phyloP scores from a whole-genome alignment of 1,140 invertebrate species.

The Tetranychus urticae region DNA sequence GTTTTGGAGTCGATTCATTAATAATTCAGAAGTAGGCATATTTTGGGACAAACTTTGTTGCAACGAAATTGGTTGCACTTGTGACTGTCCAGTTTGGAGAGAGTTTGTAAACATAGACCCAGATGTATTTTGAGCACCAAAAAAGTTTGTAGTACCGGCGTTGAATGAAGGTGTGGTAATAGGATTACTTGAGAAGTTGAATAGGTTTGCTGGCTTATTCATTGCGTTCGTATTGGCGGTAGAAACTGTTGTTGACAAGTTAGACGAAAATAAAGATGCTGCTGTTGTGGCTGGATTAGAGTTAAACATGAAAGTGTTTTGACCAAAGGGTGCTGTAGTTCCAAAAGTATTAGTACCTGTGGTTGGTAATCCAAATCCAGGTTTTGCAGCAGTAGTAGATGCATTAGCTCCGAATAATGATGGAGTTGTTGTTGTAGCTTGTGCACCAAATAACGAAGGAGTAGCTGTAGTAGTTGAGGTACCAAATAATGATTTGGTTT shows the following conservation, averaged over 20 bases:
- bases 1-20: constrained; percentile 5
- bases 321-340: not conserved
- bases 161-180: too few species aligned
- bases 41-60: not conserved
- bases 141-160: not conserved
- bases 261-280: not conserved
- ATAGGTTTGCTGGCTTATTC: not conserved
- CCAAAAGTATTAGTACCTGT: too few species aligned
- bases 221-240: not conserved
- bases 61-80: not conserved
- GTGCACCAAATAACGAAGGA: not conserved
- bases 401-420: not conserved
- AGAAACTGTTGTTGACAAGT: not conserved
- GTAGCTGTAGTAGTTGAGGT: not conserved
- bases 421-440: not conserved
- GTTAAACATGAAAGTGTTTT: not conserved
- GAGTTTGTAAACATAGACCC: not conserved
- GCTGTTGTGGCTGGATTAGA: not conserved
- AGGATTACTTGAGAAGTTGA: not conserved
- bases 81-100: not conserved
- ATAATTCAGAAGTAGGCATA: not conserved
- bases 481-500: not conserved
- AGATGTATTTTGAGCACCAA: not conserved
- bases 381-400: not conserved
- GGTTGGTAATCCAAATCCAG: too few species aligned